Base-by-base conservation (phyloP, 2,888 invertebrate genomes). In the Protophormia terraenovae region DNA sequence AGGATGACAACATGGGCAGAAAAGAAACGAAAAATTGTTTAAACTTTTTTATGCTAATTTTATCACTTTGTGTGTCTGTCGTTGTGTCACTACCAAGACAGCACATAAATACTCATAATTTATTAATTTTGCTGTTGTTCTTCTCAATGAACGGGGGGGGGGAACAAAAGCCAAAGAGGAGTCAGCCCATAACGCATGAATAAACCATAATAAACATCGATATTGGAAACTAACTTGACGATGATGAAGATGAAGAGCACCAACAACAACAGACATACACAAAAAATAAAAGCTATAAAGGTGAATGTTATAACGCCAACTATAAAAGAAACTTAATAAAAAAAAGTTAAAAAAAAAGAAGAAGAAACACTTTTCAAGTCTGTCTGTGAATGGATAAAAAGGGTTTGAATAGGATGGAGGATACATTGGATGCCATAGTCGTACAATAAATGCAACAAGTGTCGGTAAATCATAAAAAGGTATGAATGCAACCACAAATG, bases 21-120 rank as follows among this genome's bases (percentile, higher is more conserved):
- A 45, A 22, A 47, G 16, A 55, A 55, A 69, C 29, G 79, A 38
- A 75, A 60, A 79, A 41, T 38, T 53, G 50, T 77, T 67, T 3
- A 32, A 82, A 84, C 53, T 38, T 72, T 72, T 91, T 91, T 91
- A 92, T 91, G 91, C 90, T 92, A 92, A 92, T 91, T 91, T 92
- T 92, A 92, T 92, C 91, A 92, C 91, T 91, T 91, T 91, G 92
- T 92, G 91, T 90, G 92, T 90, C 92, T 91, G 91, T 92, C 92
- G 89, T 83, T 88, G 88, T 90, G 90, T 89, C 90, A 90, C 89
- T 88, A 87, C 84, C 89, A 88, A 90, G 91, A 91, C 91, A 91
- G 91, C 91, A 90, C 91, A 91, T 91, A 91, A 91, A 91, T 91
- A 91, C 91, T 90, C 89, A 91, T 91, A 91, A 91, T 91, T 91